Base-by-base conservation (phyloP, 2,888 invertebrate species). In the Hymenopus coronatus region DNA sequence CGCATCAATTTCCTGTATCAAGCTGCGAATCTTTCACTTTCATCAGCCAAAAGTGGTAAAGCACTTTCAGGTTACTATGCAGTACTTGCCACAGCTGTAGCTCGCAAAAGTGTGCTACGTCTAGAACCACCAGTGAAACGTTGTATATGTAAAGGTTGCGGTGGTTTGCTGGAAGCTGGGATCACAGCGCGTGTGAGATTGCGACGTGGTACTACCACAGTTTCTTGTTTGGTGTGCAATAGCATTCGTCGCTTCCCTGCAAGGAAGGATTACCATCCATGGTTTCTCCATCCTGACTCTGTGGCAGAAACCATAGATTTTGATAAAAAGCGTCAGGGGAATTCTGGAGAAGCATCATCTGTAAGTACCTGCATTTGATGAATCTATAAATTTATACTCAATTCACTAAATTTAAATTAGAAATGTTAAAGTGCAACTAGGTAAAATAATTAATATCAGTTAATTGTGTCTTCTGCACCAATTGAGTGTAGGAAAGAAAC, bases 81-180 rank as follows among this genome's bases (percentile, higher is more conserved):
- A 70, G n/a, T 25, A 28, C 20, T 86, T 28, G 27, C 86, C 1
- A 27, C 46, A 8, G 81, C 28, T 86, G 28, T 70, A 25, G 86
- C 86, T 46, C 40, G 46, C n/a, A 86, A 86, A 28, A 28, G 20
- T 46, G n/a, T 86, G 9, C 28, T 70, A 2, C 54, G 81, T 70
- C 25, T 86, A 28, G 95, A 95, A 91, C 94, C 95, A n/a, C 94
- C 94, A 88, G 92, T 96, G 83, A 96, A 95, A 91, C 93, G 95
- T 88, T 94, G 94, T 89, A 92, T 95, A 84, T 96, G 96, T 91
- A 95, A 95, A 91, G 94, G 93, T 90, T 96, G 96, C 91, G 93
- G 94, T 88, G 93, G 94, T 89, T 93, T 94, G 9, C 92, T 95
- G 0, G 93, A 95, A 83, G 92, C 94, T 40, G 94, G 94, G 46